These are phyloP conservation scores for Stegophylla sp. DNA, from an alignment of 2,888 invertebrate genomes.

Conservation along the genomic window DNA sequence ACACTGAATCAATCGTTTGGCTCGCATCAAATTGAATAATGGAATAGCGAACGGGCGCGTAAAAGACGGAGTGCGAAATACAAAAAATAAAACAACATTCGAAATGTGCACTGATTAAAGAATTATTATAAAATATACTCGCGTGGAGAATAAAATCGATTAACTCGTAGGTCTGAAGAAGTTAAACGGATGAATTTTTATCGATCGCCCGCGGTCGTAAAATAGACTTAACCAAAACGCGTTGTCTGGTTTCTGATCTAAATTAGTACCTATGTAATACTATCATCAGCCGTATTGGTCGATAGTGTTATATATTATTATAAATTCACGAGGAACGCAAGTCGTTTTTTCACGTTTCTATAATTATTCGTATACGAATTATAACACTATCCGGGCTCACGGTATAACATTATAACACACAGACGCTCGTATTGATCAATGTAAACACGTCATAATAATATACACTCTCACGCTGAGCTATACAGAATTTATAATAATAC, in stretches of 20 bases:
- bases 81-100: background rate
- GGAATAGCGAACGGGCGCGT: background rate
- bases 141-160: conserved; percentile 7
- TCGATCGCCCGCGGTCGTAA: background rate
- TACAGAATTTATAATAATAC: conserved; percentile 2
- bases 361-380: conserved; percentile 20
- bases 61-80: background rate
- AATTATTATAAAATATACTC: background rate
- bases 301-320: too few relatives aligned
- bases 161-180: background rate
- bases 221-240: background rate
- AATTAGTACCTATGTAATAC: conserved; percentile 1
- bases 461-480: background rate
- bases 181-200: background rate
- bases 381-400: too few relatives aligned
- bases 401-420: too few relatives aligned
- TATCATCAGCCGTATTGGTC: too few relatives aligned
- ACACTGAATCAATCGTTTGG: conserved; percentile 22
- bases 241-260: conserved; percentile 13
- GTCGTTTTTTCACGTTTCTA: conserved; percentile 34
- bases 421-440: background rate
- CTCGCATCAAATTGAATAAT: background rate
- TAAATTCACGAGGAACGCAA: too few relatives aligned
- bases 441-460: background rate
- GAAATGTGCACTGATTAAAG: conserved; percentile 8